Evolutionary conservation across 2,113 vertebrate genomes (phyloP), one percentile per base, ranked within the genome.

Genomic region (Seriola aureovittata): DNA sequence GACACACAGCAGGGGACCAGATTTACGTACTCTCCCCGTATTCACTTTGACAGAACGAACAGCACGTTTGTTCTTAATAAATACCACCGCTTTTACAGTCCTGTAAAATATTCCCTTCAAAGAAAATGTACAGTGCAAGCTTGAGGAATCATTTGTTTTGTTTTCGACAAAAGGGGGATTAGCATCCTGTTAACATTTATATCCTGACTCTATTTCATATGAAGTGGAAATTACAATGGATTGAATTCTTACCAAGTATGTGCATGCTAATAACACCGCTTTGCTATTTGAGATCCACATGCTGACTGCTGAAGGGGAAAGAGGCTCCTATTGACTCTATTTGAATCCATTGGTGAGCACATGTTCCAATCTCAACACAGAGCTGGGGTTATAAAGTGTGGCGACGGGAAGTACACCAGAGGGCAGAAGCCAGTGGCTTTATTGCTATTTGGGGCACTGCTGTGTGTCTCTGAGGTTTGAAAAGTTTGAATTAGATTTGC

Each of bases 401-500:
- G 91, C 76, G 54, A 89, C 68, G 84, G 85, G 86, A 88, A 89
- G 87, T 78, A 84, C 84, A 81, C 85, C 87, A 90, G 85, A 92
- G 92, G 90, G 89, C 93, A 80, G 85, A 92, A 93, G 93, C 86
- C 85, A 84, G 85, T 77, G 88, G 89, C 85, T 92, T 93, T 77
- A 87, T 84, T 81, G 80, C 89, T 85, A 80, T 86, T 85, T 89
- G 88, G 84, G 87, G 85, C 88, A 70, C 80, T 81, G 83, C 83
- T 91, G 90, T 90, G 87, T 91, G 92, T 90, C 89, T 90, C 84
- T 84, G 83, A 80, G 75, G 83, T 82, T 81, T 82, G 32, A 86
- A 90, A 91, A 84, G 90, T 90, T 88, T 88, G 84, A 88, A 91
- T 92, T 93, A 91, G 93, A 92, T 93, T 86, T 89, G 92, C 89